These are phyloP conservation scores for Cyprinodon brontotheroides DNA, from an alignment of 2,113 vertebrate species.

Conservation along the genomic window DNA sequence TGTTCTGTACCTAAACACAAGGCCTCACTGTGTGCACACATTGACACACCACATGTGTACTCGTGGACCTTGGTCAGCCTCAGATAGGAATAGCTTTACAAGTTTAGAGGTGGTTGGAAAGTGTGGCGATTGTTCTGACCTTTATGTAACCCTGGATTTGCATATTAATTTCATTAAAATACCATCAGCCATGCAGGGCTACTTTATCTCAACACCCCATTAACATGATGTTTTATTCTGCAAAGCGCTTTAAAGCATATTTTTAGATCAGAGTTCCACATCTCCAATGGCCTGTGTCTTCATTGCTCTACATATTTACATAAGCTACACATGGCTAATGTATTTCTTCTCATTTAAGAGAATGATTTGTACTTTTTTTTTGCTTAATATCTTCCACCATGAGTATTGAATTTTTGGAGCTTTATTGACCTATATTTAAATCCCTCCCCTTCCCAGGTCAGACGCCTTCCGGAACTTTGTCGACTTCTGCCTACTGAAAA, in stretches of 20 bases:
- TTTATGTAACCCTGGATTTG: background rate
- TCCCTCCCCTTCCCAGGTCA: slow-evolving; percentile 81
- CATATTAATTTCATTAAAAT: slow-evolving; percentile 3
- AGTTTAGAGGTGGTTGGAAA: background rate
- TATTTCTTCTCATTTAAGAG: slow-evolving; percentile 42
- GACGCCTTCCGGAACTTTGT: slow-evolving; percentile 96
- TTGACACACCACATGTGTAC: slow-evolving; percentile 7
- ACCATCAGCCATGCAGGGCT: background rate
- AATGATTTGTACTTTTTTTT: slow-evolving; percentile 27
- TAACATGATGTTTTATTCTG: slow-evolving; percentile 5
- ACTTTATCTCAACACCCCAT: background rate
- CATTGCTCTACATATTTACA: slow-evolving; percentile 62
- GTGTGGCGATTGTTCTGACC: slow-evolving; percentile 1
- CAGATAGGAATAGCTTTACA: background rate
- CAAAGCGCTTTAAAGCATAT: slow-evolving; percentile 22
- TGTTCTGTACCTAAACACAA: slow-evolving; percentile 27
- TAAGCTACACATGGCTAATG: slow-evolving; percentile 42
- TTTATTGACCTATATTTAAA: slow-evolving; percentile 19
- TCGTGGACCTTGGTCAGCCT: background rate
- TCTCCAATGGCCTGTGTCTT: slow-evolving; percentile 61
- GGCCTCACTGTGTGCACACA: slow-evolving; percentile 13
- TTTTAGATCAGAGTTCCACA: slow-evolving; percentile 54
- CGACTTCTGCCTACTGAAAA: slow-evolving; percentile 99
- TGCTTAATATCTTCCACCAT: slow-evolving; percentile 2
- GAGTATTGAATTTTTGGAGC: background rate